Conservation (phyloP, 1,140 invertebrate species). For the Dendrolimus punctatus region DNA sequence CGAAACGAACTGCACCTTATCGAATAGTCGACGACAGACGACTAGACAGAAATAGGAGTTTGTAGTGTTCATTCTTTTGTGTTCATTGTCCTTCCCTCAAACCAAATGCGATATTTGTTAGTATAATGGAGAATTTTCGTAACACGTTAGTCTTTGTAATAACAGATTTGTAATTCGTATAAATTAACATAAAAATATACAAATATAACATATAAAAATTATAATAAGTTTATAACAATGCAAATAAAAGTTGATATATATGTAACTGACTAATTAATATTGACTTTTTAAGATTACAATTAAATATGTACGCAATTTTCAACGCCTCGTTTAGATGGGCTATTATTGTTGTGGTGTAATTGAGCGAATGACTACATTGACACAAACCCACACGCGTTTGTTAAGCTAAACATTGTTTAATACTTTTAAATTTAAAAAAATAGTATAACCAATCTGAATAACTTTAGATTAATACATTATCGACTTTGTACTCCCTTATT, state of each 20-base stretch:
- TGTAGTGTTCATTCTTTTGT: constrained; percentile 1
- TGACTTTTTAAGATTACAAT: constrained; percentile 11
- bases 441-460: constrained; percentile 15
- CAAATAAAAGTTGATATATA: neutral
- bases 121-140: neutral
- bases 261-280: constrained; percentile 5
- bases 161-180: neutral
- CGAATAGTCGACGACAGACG: constrained; percentile 10
- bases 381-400: constrained; percentile 64
- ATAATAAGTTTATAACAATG: constrained; percentile 1
- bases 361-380: constrained; percentile 49
- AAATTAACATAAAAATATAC: too few species aligned
- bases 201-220: neutral
- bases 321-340: constrained; percentile 23
- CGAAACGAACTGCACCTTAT: constrained; percentile 10
- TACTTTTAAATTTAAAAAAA: constrained; percentile 1
- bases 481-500: constrained; percentile 21
- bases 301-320: constrained; percentile 25
- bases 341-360: constrained; percentile 7
- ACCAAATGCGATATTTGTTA: too few species aligned
- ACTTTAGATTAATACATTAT: constrained; percentile 13
- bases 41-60: constrained; percentile 12
- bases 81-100: too few species aligned
- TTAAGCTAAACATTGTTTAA: constrained; percentile 43
- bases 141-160: constrained; percentile 12